Conservation (phyloP, 1,140 invertebrate genomes). For the Magallana angulata region DNA sequence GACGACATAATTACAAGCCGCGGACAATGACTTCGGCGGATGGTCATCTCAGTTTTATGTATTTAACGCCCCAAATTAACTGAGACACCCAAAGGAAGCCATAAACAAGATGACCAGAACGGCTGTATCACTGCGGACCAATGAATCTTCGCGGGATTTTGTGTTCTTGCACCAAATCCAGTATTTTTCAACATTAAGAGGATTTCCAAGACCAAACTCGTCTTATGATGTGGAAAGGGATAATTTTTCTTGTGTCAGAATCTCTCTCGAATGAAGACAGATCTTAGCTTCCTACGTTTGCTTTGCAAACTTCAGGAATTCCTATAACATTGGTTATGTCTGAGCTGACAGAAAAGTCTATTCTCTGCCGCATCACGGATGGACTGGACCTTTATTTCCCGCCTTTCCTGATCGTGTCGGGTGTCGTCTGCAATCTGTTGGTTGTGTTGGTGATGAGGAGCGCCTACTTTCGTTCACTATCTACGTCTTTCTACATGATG, state of each 20-base stretch:
- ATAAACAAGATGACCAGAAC: too few species aligned
- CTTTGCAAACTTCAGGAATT: too few species aligned
- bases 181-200: too few species aligned
- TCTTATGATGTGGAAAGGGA: too few species aligned
- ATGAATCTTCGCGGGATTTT: too few species aligned
- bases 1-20: neutral
- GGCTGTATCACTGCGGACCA: too few species aligned
- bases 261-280: too few species aligned
- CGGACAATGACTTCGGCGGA: neutral
- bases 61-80: neutral
- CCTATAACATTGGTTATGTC: neutral
- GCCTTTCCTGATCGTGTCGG: slow-evolving; percentile 64
- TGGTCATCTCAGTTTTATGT: neutral
- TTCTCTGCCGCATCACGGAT: slow-evolving; percentile 45
- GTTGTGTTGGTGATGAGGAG: slow-evolving; percentile 70
- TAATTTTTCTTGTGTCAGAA: too few species aligned
- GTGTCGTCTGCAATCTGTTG: slow-evolving; percentile 66
- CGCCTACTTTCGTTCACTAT: slow-evolving; percentile 66
- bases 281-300: too few species aligned
- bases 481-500: slow-evolving; percentile 72
- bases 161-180: too few species aligned
- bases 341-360: neutral
- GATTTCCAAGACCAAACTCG: too few species aligned
- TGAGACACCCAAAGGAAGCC: too few species aligned
- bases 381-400: slow-evolving; percentile 67